A percentile compares a stretch with the other conserved stretches of the same genome.
Evolutionary conservation across 64 coral and sea anemone species (phyloP).

Genomic region (Stichodactyla helianthus): DNA sequence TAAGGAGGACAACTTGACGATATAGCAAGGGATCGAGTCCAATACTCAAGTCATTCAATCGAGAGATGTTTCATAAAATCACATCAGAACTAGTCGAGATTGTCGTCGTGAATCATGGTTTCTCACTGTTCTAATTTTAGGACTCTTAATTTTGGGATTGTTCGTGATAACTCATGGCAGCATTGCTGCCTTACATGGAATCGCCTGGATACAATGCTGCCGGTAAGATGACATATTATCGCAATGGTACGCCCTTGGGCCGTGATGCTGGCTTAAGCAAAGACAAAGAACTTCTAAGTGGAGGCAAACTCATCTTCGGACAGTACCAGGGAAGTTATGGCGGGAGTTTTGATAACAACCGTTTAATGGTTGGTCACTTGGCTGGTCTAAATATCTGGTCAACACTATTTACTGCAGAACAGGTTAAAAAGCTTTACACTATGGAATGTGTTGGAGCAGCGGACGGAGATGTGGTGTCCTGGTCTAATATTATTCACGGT

Average conservation of each 20-base stretch:
- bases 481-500: background rate
- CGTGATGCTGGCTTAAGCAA: background rate
- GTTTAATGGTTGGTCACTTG: background rate
- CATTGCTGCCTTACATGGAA: background rate
- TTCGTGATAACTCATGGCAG: background rate
- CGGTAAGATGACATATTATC: background rate
- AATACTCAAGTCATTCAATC: background rate
- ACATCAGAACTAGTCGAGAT: too few species aligned
- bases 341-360: background rate
- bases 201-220: background rate
- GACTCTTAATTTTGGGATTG: background rate
- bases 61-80: too few species aligned
- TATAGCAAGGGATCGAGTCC: too few species aligned
- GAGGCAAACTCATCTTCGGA: slow-evolving; percentile 4
- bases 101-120: background rate
- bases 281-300: background rate
- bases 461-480: background rate
- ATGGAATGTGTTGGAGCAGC: background rate
- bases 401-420: background rate
- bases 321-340: background rate
- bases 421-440: background rate
- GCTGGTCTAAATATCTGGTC: background rate
- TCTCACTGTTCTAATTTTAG: background rate
- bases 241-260: background rate
- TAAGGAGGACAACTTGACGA: too few species aligned